Evolutionary conservation across 1,140 invertebrate species (phyloP), one percentile per base, ranked within the genome.

Genomic region (Triops longicaudatus): DNA sequence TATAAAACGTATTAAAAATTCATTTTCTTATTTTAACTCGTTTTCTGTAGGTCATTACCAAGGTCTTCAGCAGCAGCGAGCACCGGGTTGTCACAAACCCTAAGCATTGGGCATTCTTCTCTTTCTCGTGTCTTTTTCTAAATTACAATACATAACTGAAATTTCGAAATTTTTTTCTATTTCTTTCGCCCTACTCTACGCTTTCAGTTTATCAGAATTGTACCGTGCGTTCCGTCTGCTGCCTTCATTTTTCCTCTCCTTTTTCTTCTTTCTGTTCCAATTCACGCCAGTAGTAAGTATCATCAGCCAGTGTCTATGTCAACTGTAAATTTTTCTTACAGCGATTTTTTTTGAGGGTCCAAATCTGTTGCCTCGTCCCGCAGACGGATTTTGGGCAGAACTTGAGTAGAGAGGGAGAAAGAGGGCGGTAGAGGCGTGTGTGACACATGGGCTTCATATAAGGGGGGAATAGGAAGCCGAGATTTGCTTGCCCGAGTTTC

Each of bases 41-140:
- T 74, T 12, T 74, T 44, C 22, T 75, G 0, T 41, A 75, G 74
- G 74, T 10, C 44, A 75, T 26, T 75, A 50, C 42, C 74, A 75
- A 50, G 74, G 74, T 7, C 42, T 50, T 63, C 74, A 75, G n/a
- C 74, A 75, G 42, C 43, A 63, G 74, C 50, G 50, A 22, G 6
- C 50, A n/a, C n/a, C 50, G 22, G 17, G 17, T n/a, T 63, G 17
- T 22, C 50, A 22, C 6, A 63, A 63, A 63, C 50, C 10, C 22
- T 63, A 22, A 63, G 50, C 22, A 22, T 0, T 63, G 50, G 11
- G 43, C 43, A 17, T 44, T 63, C 50, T 63, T 63, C 10, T 63
- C 50, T 63, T 22, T 63, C 14, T 22, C 50, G 10, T 63, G 17
- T 9, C 17, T 22, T 22, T 63, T 12, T 6, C 50, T 22, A 17